Conservation (phyloP, 2,888 invertebrate species). For the Lasioglossum pauxillum region DNA sequence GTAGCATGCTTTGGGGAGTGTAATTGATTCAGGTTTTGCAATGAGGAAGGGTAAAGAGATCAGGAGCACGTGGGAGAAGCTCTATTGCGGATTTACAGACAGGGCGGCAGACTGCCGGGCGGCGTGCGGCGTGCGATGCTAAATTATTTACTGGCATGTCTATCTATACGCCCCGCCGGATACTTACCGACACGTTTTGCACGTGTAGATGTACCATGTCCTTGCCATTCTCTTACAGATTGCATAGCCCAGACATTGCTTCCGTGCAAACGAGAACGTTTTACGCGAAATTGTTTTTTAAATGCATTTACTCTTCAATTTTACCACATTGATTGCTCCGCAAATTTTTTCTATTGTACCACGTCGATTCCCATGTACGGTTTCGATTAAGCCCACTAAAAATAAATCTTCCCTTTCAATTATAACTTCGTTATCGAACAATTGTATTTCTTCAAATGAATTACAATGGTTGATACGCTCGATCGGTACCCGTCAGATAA, state of each 20-base stretch:
- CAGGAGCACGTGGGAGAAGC: conserved; percentile 28
- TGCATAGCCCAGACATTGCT: conserved; percentile 12
- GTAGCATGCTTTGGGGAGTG: conserved; percentile 12
- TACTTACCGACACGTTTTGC: conserved; percentile 71
- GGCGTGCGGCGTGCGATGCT: conserved; percentile 72
- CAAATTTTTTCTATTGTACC: not conserved
- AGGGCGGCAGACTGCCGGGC: conserved; percentile 83
- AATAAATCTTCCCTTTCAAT: not conserved
- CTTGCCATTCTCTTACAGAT: conserved; percentile 47
- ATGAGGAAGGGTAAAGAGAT: conserved; percentile 49
- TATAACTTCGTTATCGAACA: not conserved
- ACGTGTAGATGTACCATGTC: conserved; percentile 61
- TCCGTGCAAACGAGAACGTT: not conserved
- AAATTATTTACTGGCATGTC: conserved; percentile 81
- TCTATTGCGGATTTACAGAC: conserved; percentile 70
- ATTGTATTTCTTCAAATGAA: not conserved
- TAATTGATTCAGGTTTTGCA: conserved; percentile 64
- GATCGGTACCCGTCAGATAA: not conserved
- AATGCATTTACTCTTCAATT: not conserved
- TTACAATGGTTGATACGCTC: conserved; percentile 6
- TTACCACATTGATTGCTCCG: not conserved
- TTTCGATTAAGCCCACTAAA: not conserved
- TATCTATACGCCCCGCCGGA: conserved; percentile 72
- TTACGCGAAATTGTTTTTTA: not conserved
- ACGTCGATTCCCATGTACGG: not conserved